Evolutionary conservation across 2,113 vertebrate genomes (phyloP).

Genomic region (Diphyllodes magnificus): DNA sequence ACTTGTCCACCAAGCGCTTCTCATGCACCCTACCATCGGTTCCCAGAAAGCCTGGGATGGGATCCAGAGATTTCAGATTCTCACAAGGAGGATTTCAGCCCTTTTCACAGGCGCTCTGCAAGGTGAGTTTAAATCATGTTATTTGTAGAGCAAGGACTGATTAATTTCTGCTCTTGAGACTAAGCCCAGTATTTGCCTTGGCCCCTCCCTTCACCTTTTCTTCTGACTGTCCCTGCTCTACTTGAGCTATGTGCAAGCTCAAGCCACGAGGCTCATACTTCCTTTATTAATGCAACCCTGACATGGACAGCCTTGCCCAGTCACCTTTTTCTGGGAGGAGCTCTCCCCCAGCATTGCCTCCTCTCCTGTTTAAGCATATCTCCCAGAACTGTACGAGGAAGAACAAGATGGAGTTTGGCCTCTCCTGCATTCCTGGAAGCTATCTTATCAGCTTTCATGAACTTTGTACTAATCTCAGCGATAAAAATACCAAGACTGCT

Average conservation of each 20-base stretch:
- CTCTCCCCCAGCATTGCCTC: neutral
- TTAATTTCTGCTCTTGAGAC: neutral
- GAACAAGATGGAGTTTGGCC: neutral
- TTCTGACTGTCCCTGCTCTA: neutral
- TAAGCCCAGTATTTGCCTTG: neutral
- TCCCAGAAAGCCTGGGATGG: neutral
- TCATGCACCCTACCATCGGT: neutral
- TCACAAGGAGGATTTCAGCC: neutral
- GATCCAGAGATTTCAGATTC: neutral
- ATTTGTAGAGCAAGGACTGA: neutral
- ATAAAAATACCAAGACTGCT: neutral
- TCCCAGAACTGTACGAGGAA: neutral
- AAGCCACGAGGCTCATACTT: neutral
- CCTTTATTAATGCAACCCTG: neutral
- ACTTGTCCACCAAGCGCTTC: neutral
- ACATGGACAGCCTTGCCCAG: neutral
- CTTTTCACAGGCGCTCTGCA: neutral
- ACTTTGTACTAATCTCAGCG: neutral
- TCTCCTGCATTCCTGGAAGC: neutral
- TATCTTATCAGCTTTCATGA: constrained; percentile 21
- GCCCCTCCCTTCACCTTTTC: neutral
- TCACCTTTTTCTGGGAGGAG: neutral
- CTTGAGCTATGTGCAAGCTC: neutral
- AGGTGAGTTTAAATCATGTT: neutral
- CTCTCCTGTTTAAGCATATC: neutral